Base-by-base conservation (phyloP, 2,113 vertebrate genomes). In the Lamprologus sp. region DNA sequence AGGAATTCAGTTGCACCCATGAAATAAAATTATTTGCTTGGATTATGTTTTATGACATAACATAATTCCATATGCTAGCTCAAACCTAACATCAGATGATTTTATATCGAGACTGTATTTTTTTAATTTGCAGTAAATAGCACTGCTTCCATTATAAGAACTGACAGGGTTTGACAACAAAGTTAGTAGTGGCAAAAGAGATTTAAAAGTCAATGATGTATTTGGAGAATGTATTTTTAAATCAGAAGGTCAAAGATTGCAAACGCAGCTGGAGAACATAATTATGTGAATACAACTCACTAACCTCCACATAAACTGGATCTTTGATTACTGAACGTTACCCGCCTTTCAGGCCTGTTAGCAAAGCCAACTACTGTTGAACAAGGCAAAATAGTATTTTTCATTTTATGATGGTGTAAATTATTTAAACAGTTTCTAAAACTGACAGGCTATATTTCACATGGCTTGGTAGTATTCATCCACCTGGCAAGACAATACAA, bases 401-500 rank as follows among this genome's bases (percentile, higher is more conserved):
- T 82, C 11, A 31, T 83, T 82, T 75, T 54, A 73, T 4, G 60
- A 33, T 14, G 81, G 90, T 85, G 17, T 35, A 84, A 15, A 84
- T 86, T 65, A 9, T 81, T 90, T 60, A 68, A 90, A 81, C 73
- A 75, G 13, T 79, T 47, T 73, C 33, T 23, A 60, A 33, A 60
- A 28, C 58, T 54, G 37, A 49, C 19, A 23, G 54, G 28, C 6
- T 7, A 12, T 23, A 23, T 87, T 90, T 84, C 19, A 84, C 49
- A 82, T 37, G 15, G 13, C 9, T 84, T 51, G 53, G 79, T 56
- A 84, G 79, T 68, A 85, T 85, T 49, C 63, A 80, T 89, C 70
- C 85, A 94, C 92, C 92, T 92, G 88, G 83, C 79, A 93, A 86
- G 79, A 90, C 90, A 80, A 85, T 90, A 86, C 82, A 88, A 86